Conservation (phyloP, 2,797 vertebrate genomes). For the Takifugu ocellatus region DNA sequence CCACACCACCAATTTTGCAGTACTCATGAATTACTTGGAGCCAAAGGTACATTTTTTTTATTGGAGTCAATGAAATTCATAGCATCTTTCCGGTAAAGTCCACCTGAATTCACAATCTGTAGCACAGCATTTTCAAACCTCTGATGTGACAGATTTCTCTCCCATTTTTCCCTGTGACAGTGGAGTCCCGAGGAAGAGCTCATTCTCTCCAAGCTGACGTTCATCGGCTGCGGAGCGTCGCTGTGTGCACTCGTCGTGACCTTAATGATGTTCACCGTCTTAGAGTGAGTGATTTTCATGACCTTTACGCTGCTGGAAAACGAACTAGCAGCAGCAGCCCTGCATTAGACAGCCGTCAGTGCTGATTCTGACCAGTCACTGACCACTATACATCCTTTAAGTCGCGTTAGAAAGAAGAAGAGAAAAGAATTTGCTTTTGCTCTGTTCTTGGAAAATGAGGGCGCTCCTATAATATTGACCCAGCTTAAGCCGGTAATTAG, state of each 20-base stretch:
- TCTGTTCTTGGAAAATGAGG: constrained; percentile 26
- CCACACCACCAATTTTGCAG: constrained; percentile 83
- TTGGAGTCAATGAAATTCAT: too few species aligned
- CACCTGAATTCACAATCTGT: too few species aligned
- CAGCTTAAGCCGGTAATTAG: constrained; percentile 75
- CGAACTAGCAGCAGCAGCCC: too few species aligned
- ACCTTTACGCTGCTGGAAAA: background rate
- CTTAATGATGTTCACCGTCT: constrained; percentile 81
- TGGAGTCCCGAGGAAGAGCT: constrained; percentile 76
- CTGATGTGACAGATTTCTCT: background rate
- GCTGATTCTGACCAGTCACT: background rate
- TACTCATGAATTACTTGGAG: constrained; percentile 79
- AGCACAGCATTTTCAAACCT: background rate
- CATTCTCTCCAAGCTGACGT: constrained; percentile 80
- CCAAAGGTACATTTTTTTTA: constrained; percentile 55
- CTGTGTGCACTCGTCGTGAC: constrained; percentile 81
- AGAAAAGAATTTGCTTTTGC: constrained; percentile 25
- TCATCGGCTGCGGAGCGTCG: constrained; percentile 80
- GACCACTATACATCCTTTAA: too few species aligned
- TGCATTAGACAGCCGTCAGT: background rate
- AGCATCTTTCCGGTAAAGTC: too few species aligned
- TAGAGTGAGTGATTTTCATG: constrained; percentile 74
- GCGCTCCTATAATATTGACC: constrained; percentile 65
- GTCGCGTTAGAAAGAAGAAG: constrained; percentile 1
- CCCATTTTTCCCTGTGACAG: constrained; percentile 47